Evolutionary conservation across 2,797 vertebrate species (phyloP).

Genomic region (Dryobates pubescens): DNA sequence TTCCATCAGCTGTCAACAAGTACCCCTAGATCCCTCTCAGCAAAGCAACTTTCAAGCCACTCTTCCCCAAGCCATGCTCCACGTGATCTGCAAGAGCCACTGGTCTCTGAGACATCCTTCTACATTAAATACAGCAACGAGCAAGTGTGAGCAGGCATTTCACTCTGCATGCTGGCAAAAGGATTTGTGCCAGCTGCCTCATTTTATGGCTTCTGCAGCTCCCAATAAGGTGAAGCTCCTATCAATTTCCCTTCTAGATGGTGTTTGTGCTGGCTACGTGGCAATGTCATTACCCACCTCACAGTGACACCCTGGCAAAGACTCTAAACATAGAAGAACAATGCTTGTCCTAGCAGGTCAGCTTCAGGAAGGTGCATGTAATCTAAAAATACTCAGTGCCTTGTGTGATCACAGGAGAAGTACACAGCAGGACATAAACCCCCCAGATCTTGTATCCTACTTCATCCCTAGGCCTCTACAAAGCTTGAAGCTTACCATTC

Average conservation of each 20-base stretch:
- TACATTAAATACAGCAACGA: not conserved
- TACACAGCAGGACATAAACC: not conserved
- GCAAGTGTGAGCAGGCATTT: not conserved
- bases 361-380: not conserved
- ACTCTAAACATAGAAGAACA: not conserved
- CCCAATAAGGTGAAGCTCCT: not conserved
- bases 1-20: no score
- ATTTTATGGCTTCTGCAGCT: constrained; percentile 2
- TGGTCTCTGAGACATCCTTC: not conserved
- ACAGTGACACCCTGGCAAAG: not conserved
- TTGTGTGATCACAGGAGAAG: not conserved
- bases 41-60: no score
- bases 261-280: not conserved
- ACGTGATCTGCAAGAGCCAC: not conserved
- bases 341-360: not conserved
- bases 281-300: not conserved
- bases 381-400: not conserved
- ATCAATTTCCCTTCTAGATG: not conserved
- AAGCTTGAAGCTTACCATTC: not conserved
- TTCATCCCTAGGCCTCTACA: not conserved
- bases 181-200: not conserved
- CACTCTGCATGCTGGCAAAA: not conserved
- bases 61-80: not conserved
- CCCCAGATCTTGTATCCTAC: not conserved
- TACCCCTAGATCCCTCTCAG: no score